These are phyloP conservation scores for Vanessa cardui DNA, from an alignment of 2,888 invertebrate species.

Conservation along the genomic window DNA sequence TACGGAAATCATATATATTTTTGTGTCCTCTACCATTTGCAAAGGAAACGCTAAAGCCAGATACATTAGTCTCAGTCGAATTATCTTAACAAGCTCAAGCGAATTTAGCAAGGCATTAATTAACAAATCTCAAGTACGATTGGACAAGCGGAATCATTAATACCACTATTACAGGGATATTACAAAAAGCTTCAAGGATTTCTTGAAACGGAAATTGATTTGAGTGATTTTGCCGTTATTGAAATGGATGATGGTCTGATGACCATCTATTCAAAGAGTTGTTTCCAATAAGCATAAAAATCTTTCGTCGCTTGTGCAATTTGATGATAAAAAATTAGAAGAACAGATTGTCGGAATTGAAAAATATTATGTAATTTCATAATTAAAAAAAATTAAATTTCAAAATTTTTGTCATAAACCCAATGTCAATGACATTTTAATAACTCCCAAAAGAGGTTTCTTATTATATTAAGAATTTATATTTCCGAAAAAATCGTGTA, in stretches of 20 bases:
- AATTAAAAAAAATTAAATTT: not conserved
- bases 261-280: conserved; percentile 18
- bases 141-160: conserved; percentile 37
- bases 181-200: conserved; percentile 23
- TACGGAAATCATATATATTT: too few relatives aligned
- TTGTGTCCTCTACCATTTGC: too few relatives aligned
- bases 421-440: not conserved
- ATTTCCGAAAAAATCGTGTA: not conserved
- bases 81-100: conserved; percentile 38
- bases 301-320: conserved; percentile 24
- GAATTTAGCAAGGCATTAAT: conserved; percentile 41
- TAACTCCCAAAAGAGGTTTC: not conserved
- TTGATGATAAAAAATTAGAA: too few relatives aligned
- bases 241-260: not conserved
- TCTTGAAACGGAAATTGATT: conserved; percentile 25
- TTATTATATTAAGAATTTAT: not conserved
- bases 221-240: conserved; percentile 29
- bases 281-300: conserved; percentile 31
- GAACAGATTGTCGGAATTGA: too few relatives aligned
- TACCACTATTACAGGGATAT: conserved; percentile 25
- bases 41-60: not conserved
- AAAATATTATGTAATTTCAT: not conserved
- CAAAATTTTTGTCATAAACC: too few relatives aligned
- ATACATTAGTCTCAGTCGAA: conserved; percentile 22
- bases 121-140: conserved; percentile 42